Evolutionary conservation across 2,888 invertebrate species (phyloP), one percentile per base, ranked within the genome.

Genomic region (Aspidiotus rigidus): DNA sequence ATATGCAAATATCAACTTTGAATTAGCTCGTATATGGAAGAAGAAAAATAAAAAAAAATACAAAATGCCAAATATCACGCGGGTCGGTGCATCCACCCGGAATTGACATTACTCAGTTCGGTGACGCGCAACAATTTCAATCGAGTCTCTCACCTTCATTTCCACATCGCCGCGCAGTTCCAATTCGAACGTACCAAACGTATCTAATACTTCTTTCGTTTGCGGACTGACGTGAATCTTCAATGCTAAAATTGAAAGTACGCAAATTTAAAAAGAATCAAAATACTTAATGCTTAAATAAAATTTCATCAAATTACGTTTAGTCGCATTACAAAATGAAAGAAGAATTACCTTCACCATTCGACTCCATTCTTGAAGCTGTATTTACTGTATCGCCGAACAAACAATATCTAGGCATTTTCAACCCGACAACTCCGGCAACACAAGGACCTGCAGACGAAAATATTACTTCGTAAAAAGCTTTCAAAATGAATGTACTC

Each of bases 311-410:
- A 28, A 28, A 28, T 28, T 59, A 59, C 6, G 17, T 15, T 15
- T 59, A 17, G n/a, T 15, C 17, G n/a, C n/a, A 59, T 59, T 15
- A 63, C 17, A 13, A 28, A 28, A 28, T 28, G 1, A 28, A 28
- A 28, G 28, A 28, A 28, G 28, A 62, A 56, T 76, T 77, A 83
- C 83, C 81, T 79, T 88, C 85, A 13, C 95, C 94, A 75, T 90
- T 93, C 55, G 91, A 91, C 79, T 93, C 93, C 92, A 93, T 92
- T 66, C 93, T 82, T 0, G 90, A 90, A 1, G 93, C 92, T 0
- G 92, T 93, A 77, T 93, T 93, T 2, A 93, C 93, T 0, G 93
- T 93, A 77, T 93, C 93, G 0, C 93, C 93, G 76, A 95, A 95
- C 9, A 95, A 83, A 76, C 94, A 94, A 77, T 93, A 94, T 69